Percentiles rank a stretch among this genome's conserved stretches.
Evolutionary conservation across 2,113 vertebrate genomes (phyloP).

Genomic region (Progne subis): DNA sequence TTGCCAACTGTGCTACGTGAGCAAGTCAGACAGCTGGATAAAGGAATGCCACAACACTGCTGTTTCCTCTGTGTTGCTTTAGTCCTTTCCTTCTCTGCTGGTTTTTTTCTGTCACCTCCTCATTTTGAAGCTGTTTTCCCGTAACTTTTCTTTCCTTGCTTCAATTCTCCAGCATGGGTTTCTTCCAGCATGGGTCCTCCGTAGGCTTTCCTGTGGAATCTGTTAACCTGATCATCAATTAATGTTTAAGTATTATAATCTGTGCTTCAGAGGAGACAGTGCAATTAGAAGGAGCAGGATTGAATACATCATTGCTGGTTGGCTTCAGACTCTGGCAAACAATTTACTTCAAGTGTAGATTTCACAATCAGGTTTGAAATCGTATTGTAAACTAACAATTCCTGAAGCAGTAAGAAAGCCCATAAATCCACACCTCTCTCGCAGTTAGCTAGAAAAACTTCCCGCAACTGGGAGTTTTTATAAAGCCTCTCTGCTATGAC

Average conservation of each 20-base stretch:
- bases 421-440: background rate
- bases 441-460: background rate
- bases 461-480: background rate
- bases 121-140: background rate
- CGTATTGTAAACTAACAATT: background rate
- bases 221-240: background rate
- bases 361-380: conserved; percentile 19
- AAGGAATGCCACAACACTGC: background rate
- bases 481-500: background rate
- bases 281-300: background rate
- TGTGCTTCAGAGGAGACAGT: background rate
- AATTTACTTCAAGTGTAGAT: background rate
- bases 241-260: background rate
- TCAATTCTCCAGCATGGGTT: background rate
- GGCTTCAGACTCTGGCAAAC: background rate
- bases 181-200: background rate
- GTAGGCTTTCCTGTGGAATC: background rate
- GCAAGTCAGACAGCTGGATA: background rate
- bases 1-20: background rate
- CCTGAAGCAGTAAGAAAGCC: background rate
- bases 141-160: background rate
- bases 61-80: background rate
- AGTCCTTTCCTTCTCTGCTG: background rate
- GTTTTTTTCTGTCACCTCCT: background rate
- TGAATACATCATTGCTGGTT: background rate